Evolutionary conservation across 2,113 vertebrate genomes (phyloP).

Genomic region (Oncorhynchus keta): DNA sequence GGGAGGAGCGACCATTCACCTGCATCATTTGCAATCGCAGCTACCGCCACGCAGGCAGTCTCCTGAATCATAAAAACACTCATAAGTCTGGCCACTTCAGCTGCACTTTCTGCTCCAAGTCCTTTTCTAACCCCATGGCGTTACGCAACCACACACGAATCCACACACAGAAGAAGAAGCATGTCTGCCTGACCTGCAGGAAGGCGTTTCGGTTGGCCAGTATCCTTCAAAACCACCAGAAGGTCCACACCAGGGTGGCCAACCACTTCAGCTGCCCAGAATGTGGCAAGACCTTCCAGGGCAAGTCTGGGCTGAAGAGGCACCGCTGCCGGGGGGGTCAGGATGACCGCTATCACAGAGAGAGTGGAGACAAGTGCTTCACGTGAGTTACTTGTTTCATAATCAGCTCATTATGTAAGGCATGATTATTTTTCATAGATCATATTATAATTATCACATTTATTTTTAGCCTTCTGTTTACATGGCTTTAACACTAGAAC

Average conservation of each 20-base stretch:
- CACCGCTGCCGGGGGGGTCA: conserved; percentile 67
- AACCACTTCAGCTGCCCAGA: conserved; percentile 74
- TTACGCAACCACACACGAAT: conserved; percentile 76
- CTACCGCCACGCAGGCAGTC: conserved; percentile 75
- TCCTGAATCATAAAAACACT: conserved; percentile 77
- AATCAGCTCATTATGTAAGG: not conserved
- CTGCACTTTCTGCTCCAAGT: conserved; percentile 78
- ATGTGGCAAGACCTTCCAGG: conserved; percentile 80
- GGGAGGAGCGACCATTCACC: conserved; percentile 69
- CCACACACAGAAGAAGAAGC: conserved; percentile 77
- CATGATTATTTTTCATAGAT: not conserved
- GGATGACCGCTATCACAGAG: conserved; percentile 32
- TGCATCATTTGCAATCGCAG: conserved; percentile 77
- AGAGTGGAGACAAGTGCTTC: conserved; percentile 71
- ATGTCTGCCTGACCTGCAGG: conserved; percentile 75
- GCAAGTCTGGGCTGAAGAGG: conserved; percentile 68
- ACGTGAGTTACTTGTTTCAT: conserved; percentile 65
- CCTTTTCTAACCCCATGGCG: conserved; percentile 77
- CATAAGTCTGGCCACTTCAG: conserved; percentile 75
- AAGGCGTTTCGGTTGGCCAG: conserved; percentile 78
- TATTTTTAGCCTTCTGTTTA: no score
- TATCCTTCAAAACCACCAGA: conserved; percentile 79
- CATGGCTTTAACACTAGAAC: no score
- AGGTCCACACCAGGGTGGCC: conserved; percentile 64
- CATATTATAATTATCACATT: not conserved